Evolutionary conservation across 2,797 vertebrate species (phyloP).

Genomic region (Danio tinwini): DNA sequence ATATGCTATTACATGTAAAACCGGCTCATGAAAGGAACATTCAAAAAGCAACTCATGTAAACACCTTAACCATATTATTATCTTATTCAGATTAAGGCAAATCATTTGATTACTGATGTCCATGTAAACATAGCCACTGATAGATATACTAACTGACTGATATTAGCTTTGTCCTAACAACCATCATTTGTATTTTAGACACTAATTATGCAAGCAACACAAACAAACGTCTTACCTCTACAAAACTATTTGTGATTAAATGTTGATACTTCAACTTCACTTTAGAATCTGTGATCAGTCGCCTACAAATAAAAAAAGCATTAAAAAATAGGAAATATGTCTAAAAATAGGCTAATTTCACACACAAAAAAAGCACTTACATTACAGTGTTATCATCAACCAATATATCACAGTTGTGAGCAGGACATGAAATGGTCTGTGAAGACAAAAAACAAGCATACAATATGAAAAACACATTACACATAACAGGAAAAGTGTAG

Average conservation of each 20-base stretch:
- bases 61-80: no score
- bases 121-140: no score
- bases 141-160: no score
- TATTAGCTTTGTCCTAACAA: no score
- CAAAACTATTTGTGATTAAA: constrained; percentile 99
- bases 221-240: constrained; percentile 89
- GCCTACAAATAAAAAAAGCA: constrained; percentile 76
- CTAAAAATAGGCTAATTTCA: neutral
- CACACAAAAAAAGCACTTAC: constrained; percentile 80
- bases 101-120: no score
- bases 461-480: neutral
- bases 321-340: neutral
- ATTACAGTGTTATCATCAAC: constrained; percentile 99
- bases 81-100: no score
- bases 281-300: constrained; percentile 99
- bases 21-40: no score
- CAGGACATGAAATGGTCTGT: constrained; percentile 98
- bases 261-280: constrained; percentile 99
- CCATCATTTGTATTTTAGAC: neutral
- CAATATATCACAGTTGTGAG: constrained; percentile 99
- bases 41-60: no score
- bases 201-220: neutral
- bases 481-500: no score
- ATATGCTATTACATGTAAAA: no score
- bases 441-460: constrained; percentile 46